Evolutionary conservation across 2,113 vertebrate species (phyloP).

Genomic region (Antechinus stuartii): DNA sequence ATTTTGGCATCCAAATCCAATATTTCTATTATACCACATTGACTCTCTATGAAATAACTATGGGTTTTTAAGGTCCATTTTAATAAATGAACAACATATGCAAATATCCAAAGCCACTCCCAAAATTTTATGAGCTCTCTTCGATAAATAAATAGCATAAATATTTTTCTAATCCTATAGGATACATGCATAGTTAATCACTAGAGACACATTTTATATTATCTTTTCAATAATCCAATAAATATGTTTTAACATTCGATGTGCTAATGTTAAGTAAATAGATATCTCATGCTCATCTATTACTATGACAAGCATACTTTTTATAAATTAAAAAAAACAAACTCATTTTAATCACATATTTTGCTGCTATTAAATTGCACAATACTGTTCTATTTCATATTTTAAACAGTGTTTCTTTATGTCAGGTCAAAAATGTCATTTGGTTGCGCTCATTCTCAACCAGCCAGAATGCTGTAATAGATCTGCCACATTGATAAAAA

Average conservation of each 20-base stretch:
- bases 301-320: background rate
- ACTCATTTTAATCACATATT: slow-evolving; percentile 56
- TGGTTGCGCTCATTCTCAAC: slow-evolving; percentile 53
- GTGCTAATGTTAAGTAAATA: background rate
- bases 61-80: background rate
- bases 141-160: background rate
- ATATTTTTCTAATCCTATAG: background rate
- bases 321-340: slow-evolving; percentile 34
- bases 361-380: slow-evolving; percentile 47
- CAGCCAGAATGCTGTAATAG: slow-evolving; percentile 43
- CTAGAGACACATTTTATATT: background rate
- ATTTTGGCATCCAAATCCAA: background rate
- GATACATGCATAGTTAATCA: background rate
- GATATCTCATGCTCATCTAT: background rate
- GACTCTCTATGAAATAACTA: background rate
- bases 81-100: background rate
- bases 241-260: slow-evolving; percentile 13
- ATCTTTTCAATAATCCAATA: slow-evolving; percentile 8
- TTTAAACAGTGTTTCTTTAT: slow-evolving; percentile 37
- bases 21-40: background rate
- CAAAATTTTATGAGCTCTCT: background rate
- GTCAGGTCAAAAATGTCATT: slow-evolving; percentile 69
- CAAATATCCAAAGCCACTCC: background rate
- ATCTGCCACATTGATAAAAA: slow-evolving; percentile 71
- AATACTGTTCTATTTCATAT: slow-evolving; percentile 42